Evolutionary conservation across 2,113 vertebrate genomes (phyloP), one percentile per base, ranked within the genome.

Genomic region (Dicaeum eximium): DNA sequence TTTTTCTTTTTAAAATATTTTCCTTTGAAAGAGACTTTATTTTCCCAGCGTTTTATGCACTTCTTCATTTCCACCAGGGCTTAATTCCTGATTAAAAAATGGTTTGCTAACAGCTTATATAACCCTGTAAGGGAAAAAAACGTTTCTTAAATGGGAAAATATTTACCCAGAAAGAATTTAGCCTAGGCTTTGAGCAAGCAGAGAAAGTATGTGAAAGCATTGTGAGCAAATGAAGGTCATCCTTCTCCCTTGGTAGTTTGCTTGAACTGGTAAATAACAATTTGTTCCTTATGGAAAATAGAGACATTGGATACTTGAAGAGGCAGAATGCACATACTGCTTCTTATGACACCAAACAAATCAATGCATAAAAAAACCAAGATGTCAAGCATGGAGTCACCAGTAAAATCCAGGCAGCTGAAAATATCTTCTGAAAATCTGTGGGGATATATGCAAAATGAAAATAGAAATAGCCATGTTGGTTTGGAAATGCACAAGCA

Each of bases 41-140:
- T 75, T 90, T 74, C 67, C 42, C 50, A 79, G 51, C 4, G 56
- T 38, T 90, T 86, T 19, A 73, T 25, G 3, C 14, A 51, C 7
- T 56, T 65, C 38, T 60, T 80, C 13, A 50, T 89, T 87, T 93
- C 66, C 7, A 19, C 30, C 4, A 79, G 13, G 54, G 33, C 13
- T 92, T 89, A 84, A 70, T 82, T 90, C 67, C 66, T 0, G 0
- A 14, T 16, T 31, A 47, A 62, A 73, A 40, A 19, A 19, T 56
- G 38, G 23, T 91, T 88, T 95, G 31, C 56, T 66, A 77, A 80
- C 0, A 9, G 54, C 16, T 86, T 90, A 48, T 88, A n/a, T 77
- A 90, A 75, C 28, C 12, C 11, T 81, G 56, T 22, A 78, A 92
- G 56, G 47, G 94, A 94, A 94, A 95, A 95, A 80, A 86, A 22